A percentile compares a stretch with the other conserved stretches of the same genome.
phyloP scores from a whole-genome alignment of 2,888 invertebrate species.

The Camptogramma bilineatum region DNA sequence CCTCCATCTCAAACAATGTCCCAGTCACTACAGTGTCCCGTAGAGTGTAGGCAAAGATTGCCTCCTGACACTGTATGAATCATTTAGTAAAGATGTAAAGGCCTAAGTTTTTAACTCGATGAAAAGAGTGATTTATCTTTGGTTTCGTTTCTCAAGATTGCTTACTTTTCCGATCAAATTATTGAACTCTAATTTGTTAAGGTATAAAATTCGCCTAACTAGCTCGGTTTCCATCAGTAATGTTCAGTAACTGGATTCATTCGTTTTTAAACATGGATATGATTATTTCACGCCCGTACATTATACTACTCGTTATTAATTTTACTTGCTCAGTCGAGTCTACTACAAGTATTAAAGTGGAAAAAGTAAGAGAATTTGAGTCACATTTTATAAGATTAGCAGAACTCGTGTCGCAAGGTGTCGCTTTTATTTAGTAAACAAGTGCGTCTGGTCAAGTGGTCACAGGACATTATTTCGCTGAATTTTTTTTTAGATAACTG shows the following conservation, averaged over 20 bases:
- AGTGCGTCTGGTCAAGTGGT: too few species aligned
- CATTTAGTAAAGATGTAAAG: too few species aligned
- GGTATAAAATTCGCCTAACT: background rate
- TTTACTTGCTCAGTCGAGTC: background rate
- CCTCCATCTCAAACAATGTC: too few species aligned
- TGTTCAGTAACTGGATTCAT: background rate
- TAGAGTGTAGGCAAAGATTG: too few species aligned
- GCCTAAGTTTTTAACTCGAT: too few species aligned
- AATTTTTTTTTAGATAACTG: background rate
- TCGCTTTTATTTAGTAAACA: too few species aligned
- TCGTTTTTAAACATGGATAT: background rate
- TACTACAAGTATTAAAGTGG: background rate
- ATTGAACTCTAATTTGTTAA: background rate
- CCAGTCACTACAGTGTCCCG: too few species aligned
- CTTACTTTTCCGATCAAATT: background rate
- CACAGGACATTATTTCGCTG: too few species aligned
- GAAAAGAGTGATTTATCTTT: too few species aligned
- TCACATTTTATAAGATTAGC: background rate
- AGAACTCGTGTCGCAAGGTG: too few species aligned
- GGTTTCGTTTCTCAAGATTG: too few species aligned
- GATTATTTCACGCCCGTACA: background rate
- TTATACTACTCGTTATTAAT: background rate
- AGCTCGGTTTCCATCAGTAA: background rate
- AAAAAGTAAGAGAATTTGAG: background rate
- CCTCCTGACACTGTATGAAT: too few species aligned